phyloP scores from a whole-genome alignment of 2,888 invertebrate species.

The Papilio elwesi region DNA sequence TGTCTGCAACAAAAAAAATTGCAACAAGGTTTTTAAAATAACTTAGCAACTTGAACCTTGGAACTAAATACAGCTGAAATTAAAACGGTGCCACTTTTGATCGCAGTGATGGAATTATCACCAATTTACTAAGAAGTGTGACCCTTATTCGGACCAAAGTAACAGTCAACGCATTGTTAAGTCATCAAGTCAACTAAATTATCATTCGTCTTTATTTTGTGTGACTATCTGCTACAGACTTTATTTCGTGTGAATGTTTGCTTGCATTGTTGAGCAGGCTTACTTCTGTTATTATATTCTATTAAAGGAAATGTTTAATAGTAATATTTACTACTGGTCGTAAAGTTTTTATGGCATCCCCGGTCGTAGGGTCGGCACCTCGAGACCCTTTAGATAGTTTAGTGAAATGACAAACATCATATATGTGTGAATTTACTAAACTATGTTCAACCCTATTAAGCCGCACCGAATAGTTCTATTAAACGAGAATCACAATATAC shows the following conservation, averaged over 20 bases:
- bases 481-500: neutral
- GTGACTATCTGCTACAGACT: too few relatives aligned
- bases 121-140: too few relatives aligned
- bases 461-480: neutral
- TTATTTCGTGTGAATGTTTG: too few relatives aligned
- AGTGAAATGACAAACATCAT: conserved; percentile 32
- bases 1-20: conserved; percentile 49
- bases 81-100: too few relatives aligned
- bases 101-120: too few relatives aligned
- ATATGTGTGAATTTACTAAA: conserved; percentile 14
- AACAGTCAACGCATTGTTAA: too few relatives aligned
- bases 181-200: too few relatives aligned
- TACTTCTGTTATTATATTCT: conserved; percentile 3
- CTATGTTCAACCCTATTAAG: conserved; percentile 8
- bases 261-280: neutral
- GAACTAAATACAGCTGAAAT: too few relatives aligned
- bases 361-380: neutral
- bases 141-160: too few relatives aligned
- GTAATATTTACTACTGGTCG: conserved; percentile 16
- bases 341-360: conserved; percentile 9
- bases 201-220: too few relatives aligned
- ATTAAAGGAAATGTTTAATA: conserved; percentile 2
- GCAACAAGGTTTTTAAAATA: neutral
- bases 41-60: too few relatives aligned
- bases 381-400: conserved; percentile 21